These are phyloP conservation scores for Myoxocephalus aenaeus DNA, from an alignment of 2,797 vertebrate genomes.

Conservation along the genomic window DNA sequence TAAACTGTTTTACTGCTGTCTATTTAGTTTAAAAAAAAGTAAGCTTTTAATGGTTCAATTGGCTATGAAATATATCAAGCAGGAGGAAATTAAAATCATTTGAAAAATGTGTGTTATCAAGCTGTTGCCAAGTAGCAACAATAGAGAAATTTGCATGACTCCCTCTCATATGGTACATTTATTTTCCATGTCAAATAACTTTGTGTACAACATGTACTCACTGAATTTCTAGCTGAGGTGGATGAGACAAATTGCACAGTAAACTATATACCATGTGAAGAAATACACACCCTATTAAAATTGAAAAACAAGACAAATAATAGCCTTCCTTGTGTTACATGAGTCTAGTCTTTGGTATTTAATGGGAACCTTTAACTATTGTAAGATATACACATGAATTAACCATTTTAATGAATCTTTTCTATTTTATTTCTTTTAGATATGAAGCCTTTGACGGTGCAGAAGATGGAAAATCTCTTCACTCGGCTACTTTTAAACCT, in stretches of 20 bases:
- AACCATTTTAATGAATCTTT: neutral
- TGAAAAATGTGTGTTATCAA: conserved; percentile 32
- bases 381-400: neutral
- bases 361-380: neutral
- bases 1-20: neutral
- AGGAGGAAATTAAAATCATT: conserved; percentile 24
- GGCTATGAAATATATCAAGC: conserved; percentile 13
- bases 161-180: neutral
- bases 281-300: conserved; percentile 6
- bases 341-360: neutral
- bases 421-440: conserved; percentile 76
- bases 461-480: conserved; percentile 82
- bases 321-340: neutral
- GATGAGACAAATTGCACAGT: conserved; percentile 1
- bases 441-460: conserved; percentile 89
- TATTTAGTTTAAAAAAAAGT: neutral
- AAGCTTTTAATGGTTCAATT: neutral
- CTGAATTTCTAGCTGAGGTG: conserved; percentile 1
- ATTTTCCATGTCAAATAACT: conserved; percentile 9
- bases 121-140: conserved; percentile 11
- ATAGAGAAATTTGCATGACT: conserved; percentile 14
- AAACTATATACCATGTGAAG: neutral
- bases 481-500: conserved; percentile 79
- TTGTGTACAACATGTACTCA: conserved; percentile 26
- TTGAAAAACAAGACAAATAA: neutral